phyloP scores from a whole-genome alignment of 2,888 invertebrate species.

The Cryptocephalus moraei region DNA sequence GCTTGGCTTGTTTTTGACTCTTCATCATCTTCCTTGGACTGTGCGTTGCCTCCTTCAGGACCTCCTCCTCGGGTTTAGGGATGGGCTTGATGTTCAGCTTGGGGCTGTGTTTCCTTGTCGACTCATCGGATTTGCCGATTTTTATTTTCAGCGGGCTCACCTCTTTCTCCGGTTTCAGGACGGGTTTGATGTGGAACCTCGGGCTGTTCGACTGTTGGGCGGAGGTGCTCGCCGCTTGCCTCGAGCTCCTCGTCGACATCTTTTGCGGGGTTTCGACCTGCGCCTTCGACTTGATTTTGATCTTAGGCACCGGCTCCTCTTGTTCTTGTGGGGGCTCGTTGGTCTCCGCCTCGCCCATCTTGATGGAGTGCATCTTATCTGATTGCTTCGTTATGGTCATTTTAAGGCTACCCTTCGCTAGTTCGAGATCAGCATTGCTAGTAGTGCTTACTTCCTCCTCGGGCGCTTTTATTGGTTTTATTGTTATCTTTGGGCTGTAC shows the following conservation, averaged over 20 bases:
- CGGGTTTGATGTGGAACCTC: constrained; percentile 37
- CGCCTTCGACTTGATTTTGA: constrained; percentile 28
- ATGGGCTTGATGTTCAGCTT: constrained; percentile 16
- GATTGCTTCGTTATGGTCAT: constrained; percentile 37
- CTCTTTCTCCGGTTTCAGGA: constrained; percentile 23
- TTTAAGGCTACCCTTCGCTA: constrained; percentile 28
- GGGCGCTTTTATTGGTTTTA: constrained; percentile 33
- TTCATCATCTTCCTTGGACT: constrained; percentile 37
- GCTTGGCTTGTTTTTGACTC: constrained; percentile 38
- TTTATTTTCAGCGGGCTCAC: constrained; percentile 35
- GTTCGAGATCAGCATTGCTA: constrained; percentile 16
- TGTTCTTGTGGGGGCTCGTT: constrained; percentile 12
- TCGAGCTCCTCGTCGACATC: constrained; percentile 33
- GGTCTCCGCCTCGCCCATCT: constrained; percentile 30
- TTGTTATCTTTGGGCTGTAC: constrained; percentile 35
- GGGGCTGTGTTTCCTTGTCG: constrained; percentile 21
- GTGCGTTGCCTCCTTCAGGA: constrained; percentile 3
- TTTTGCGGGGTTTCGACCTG: constrained; percentile 36
- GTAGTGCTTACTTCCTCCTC: constrained; percentile 24
- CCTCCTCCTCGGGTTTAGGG: constrained; percentile 17
- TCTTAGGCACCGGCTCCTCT: constrained; percentile 27
- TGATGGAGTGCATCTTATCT: constrained; percentile 33
- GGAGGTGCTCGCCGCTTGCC: constrained; percentile 19
- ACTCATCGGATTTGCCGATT: constrained; percentile 33
- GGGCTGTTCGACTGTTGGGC: constrained; percentile 31